Evolutionary conservation across 2,888 invertebrate genomes (phyloP), one percentile per base, ranked within the genome.

Genomic region (Barypeithes pellucidus): DNA sequence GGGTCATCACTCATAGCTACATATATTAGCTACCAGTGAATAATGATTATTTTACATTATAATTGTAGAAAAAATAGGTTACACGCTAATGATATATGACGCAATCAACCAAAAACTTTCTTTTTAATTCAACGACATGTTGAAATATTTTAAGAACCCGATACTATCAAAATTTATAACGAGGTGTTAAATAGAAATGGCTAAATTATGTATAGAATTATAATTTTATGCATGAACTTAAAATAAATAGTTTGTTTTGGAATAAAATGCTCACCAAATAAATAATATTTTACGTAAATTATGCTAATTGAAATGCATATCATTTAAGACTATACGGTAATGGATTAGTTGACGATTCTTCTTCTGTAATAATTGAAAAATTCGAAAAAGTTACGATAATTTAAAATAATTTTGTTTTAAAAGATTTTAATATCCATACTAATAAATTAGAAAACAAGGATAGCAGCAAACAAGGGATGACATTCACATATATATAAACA

Each of bases 141-240:
- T 65, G 65, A 39, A 65, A 65, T 52, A 52, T 65, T 65, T 65
- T 50, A 50, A 29, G 20, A 65, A 65, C 52, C 18, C n/a, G 52
- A 65, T 65, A 50, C 52, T 29, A 65, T 65, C 52, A 52, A 65
- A 65, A 65, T 65, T 65, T 65, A 52, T 36, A 65, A 65, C 45
- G 65, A 65, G 65, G 65, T 65, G 65, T 65, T 65, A 65, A 65
- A 50, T 65, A 65, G 52, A 50, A 65, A 65, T 39, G 36, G 52
- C 18, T 52, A 65, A 50, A 52, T 50, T 36, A 50, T 18, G 50
- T 20, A 52, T 45, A 65, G 22, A 65, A 65, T 65, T 36, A 50
- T 36, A 33, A 65, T 65, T 65, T 65, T 65, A 65, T 65, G 50
- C 65, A 65, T 43, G 33, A 39, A 52, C 24, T 36, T 20, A 20